Evolutionary conservation across 2,888 invertebrate species (phyloP).

Genomic region (Deladenus siricidicola): DNA sequence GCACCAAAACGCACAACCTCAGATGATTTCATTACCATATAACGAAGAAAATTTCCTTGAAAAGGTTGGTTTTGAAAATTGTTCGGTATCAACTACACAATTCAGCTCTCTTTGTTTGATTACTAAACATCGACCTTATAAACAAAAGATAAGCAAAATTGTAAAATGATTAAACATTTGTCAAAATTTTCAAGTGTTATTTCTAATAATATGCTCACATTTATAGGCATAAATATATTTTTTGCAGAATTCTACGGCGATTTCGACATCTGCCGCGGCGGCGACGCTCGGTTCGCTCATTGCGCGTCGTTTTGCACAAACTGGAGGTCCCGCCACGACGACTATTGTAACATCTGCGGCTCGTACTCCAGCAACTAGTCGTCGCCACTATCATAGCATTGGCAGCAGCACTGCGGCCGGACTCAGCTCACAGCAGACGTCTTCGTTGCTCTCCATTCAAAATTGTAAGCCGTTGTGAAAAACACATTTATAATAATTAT

Average conservation of each 20-base stretch:
- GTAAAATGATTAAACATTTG: too few species aligned
- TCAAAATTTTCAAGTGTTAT: too few species aligned
- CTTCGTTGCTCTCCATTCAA: neutral
- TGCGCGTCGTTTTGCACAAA: neutral
- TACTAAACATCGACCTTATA: too few species aligned
- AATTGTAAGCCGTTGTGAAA: neutral
- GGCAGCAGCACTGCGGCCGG: neutral
- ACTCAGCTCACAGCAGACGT: too few species aligned
- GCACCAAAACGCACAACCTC: constrained; percentile 10
- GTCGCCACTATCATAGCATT: neutral
- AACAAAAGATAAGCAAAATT: too few species aligned
- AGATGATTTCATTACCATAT: constrained; percentile 27
- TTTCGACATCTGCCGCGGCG: neutral
- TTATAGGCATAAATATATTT: too few species aligned
- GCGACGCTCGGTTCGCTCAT: neutral
- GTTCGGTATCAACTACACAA: neutral
- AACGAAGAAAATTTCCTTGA: neutral
- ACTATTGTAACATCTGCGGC: neutral
- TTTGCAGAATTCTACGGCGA: too few species aligned
- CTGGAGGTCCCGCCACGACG: neutral
- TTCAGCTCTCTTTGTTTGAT: too few species aligned
- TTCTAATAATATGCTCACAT: too few species aligned
- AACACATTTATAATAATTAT: too few species aligned
- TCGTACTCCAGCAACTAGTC: too few species aligned
- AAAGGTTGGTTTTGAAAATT: neutral